Percentiles rank a stretch among this genome's conserved stretches.
These are phyloP conservation scores for Pachycephus smyrnensis DNA, from an alignment of 2,888 invertebrate genomes.

Conservation along the genomic window DNA sequence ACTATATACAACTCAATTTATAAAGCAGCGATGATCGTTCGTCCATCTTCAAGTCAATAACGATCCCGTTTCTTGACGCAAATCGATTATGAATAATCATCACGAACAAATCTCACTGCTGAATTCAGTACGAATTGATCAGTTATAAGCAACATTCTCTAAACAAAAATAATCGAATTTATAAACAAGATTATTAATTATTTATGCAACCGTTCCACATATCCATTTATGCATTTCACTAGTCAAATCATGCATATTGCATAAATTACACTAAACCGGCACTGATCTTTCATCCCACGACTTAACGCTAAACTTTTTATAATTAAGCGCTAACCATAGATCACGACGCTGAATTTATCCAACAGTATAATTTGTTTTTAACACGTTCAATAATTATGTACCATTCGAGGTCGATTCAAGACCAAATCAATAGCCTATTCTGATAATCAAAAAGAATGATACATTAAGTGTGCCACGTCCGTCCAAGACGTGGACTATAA, in stretches of 20 bases:
- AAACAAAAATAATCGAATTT: not conserved
- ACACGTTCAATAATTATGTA: not conserved
- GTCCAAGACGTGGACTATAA: not conserved
- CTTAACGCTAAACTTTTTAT: not conserved
- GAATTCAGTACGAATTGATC: not conserved
- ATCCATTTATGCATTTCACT: not conserved
- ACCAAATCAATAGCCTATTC: not conserved
- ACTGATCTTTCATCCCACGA: not conserved
- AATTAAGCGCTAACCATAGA: not conserved
- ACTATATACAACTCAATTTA: not conserved
- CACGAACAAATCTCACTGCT: not conserved
- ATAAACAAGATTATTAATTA: not conserved
- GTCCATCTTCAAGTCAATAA: not conserved
- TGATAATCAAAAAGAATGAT: not conserved
- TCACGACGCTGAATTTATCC: not conserved
- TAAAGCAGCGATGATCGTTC: not conserved
- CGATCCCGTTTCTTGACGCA: not conserved
- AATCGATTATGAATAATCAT: not conserved
- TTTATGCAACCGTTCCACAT: not conserved
- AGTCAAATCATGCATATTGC: not conserved
- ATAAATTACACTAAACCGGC: not conserved
- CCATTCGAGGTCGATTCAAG: not conserved
- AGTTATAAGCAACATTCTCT: not conserved
- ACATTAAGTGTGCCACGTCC: not conserved
- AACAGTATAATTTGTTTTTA: not conserved